Base-by-base conservation (phyloP, 2,888 invertebrate species). In the Luperina nickerlii region DNA sequence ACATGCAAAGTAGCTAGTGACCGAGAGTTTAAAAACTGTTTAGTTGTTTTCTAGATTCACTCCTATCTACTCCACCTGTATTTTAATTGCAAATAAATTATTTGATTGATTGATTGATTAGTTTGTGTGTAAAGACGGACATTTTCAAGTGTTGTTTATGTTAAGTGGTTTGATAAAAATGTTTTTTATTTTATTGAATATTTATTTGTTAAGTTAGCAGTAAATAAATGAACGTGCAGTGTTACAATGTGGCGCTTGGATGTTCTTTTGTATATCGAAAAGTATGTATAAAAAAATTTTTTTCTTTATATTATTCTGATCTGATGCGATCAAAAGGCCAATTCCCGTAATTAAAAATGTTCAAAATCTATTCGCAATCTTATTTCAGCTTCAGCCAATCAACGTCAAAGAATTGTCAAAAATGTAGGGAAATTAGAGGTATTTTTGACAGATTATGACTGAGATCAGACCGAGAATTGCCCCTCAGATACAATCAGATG, bases 231-330 rank as follows among this genome's bases (percentile, higher is more conserved):
- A 2, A 27, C 38, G 79, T 69, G 42, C 32, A 20, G 79, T 38
- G 18, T 69, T 15, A 51, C 0, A 69, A 84, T 82, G 82, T 79
- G 73, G 73, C 69, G 80, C 0, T 24, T 60, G 27, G 85, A 82
- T 69, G 60, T 79, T n/a, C 13, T 69, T 65, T 65, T 79, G 8
- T 79, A 65, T 24, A 15, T 82, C 0, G 27, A 84, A 27, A 84
- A 51, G 84, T 82, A 63, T 32, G 32, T 63, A 9, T n/a, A n/a
- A n/a, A n/a, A n/a, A n/a, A n/a, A n/a, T n/a, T n/a, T n/a, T n/a
- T n/a, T n/a, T 11, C 13, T 60, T 5, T n/a, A n/a, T n/a, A n/a
- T 60, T 60, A n/a, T 60, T 60, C n/a, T n/a, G 60, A 60, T 32
- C 32, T 62, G 18, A 32, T 18, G 18, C 32, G 32, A 54, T 48